These are phyloP conservation scores for Oryzias woworae DNA, from an alignment of 2,113 vertebrate species.

Conservation along the genomic window DNA sequence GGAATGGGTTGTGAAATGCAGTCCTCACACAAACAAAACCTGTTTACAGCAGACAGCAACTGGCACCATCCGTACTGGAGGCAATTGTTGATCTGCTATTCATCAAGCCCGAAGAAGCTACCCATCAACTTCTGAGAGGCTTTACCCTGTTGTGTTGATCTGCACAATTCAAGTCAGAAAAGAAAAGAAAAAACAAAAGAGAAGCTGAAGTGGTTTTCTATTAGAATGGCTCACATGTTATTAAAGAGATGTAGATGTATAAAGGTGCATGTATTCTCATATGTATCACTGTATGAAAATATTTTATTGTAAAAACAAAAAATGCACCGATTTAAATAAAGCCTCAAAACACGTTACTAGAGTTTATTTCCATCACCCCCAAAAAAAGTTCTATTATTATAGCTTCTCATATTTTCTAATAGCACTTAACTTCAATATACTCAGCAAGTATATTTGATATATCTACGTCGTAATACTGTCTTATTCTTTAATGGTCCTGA, in stretches of 20 bases:
- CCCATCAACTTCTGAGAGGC: background rate
- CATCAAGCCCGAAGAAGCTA: constrained; percentile 4
- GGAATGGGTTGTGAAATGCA: constrained; percentile 41
- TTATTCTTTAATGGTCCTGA: constrained; percentile 42
- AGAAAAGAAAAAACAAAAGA: constrained; percentile 16
- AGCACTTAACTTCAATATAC: constrained; percentile 30
- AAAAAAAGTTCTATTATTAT: constrained; percentile 28
- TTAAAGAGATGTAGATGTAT: constrained; percentile 19
- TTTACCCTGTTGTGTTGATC: constrained; percentile 44
- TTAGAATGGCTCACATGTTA: constrained; percentile 16
- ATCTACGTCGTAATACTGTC: constrained; percentile 63
- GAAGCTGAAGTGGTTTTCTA: background rate
- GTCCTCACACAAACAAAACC: constrained; percentile 33
- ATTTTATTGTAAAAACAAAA: constrained; percentile 16
- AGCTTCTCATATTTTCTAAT: constrained; percentile 43
- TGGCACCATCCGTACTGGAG: constrained; percentile 59
- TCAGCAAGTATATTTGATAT: constrained; percentile 34
- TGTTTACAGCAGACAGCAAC: constrained; percentile 40
- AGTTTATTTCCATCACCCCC: constrained; percentile 20
- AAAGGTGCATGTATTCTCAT: constrained; percentile 26
- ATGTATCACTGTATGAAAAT: constrained; percentile 1
- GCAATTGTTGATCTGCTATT: constrained; percentile 39
- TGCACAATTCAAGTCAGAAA: constrained; percentile 26
- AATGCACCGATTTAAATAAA: constrained; percentile 28
- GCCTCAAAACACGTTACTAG: constrained; percentile 38